Evolutionary conservation across 2,113 vertebrate species (phyloP).

Genomic region (Trinectes maculatus): DNA sequence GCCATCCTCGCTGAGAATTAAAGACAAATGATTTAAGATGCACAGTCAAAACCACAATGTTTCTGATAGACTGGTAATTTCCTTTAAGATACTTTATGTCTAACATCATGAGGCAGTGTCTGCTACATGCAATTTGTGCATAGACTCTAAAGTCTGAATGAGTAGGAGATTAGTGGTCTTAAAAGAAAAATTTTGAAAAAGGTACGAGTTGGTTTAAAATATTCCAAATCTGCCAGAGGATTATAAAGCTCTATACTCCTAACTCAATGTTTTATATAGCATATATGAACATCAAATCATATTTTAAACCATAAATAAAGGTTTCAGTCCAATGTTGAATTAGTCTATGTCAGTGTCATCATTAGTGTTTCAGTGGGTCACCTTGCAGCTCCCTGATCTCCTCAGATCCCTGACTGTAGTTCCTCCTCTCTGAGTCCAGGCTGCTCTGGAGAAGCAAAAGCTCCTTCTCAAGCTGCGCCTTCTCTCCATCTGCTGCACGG

Average conservation of each 20-base stretch:
- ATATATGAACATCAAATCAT: not conserved
- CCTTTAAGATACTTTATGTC: not conserved
- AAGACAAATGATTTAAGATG: conserved; percentile 32
- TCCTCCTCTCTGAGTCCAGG: conserved; percentile 92
- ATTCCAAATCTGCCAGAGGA: no score
- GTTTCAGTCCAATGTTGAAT: not conserved
- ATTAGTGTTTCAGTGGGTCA: conserved; percentile 61
- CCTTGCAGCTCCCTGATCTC: conserved; percentile 96
- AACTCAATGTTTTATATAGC: no score
- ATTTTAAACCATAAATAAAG: not conserved
- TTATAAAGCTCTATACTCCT: no score
- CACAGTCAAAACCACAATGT: not conserved
- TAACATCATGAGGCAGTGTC: conserved; percentile 6
- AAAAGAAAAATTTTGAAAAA: no score
- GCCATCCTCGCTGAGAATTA: conserved; percentile 85
- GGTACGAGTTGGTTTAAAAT: no score
- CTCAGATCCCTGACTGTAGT: conserved; percentile 93
- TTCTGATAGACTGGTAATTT: no score
- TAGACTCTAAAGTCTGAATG: not conserved
- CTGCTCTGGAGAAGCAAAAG: conserved; percentile 91
- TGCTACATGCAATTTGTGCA: not conserved
- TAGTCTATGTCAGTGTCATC: not conserved
- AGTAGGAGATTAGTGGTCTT: not conserved
- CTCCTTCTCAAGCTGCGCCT: conserved; percentile 91
- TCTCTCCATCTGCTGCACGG: conserved; percentile 80